Base-by-base conservation (phyloP, 2,797 vertebrate species). In the Sphenodon punctatus region DNA sequence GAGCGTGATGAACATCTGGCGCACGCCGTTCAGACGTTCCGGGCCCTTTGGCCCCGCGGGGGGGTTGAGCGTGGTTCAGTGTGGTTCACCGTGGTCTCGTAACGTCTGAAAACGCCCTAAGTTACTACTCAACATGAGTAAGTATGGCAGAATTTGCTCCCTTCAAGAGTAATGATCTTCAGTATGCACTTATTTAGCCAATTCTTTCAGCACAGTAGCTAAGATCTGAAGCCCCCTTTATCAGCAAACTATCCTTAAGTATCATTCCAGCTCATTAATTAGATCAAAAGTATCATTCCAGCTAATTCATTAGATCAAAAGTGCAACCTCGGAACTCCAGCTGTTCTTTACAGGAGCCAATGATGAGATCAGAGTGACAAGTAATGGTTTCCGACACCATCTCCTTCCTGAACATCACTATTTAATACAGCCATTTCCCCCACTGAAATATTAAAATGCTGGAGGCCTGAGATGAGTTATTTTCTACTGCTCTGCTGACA, bases 401-500 rank as follows among this genome's bases (percentile, higher is more conserved):
- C 49, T 77, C 79, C 30, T 59, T 72, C 69, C 27, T 56, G 67
- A 7, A 72, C 60, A 74, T 39, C 8, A 38, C 11, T 10, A 32
- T 22, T 22, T 34, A 55, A 87, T 89, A 3, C 15, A 79, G 3
- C 2, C 6, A 39, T 79, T 90, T 85, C 12, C 45, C 39, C 5
- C 10, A 61, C 0, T 45, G 25, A 41, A 53, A 61, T 27, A 5
- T 68, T 9, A 81, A 60, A 64, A 74, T 58, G 38, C 3, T 0
- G 0, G 7, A 65, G 20, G 13, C 4, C 10, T 80, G 49, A 65
- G n/a, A 46, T 2, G 72, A 15, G 7, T 42, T 6, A 59, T 88
- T 92, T 90, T 74, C 41, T 89, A 87, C 89, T 84, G 67, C 92
- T 93, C 85, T 93, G 75, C 87, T 94, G 93, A 93, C 93, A 93